Evolutionary conservation across 2,888 invertebrate genomes (phyloP), one percentile per base, ranked within the genome.

Genomic region (Orthosia incerta): DNA sequence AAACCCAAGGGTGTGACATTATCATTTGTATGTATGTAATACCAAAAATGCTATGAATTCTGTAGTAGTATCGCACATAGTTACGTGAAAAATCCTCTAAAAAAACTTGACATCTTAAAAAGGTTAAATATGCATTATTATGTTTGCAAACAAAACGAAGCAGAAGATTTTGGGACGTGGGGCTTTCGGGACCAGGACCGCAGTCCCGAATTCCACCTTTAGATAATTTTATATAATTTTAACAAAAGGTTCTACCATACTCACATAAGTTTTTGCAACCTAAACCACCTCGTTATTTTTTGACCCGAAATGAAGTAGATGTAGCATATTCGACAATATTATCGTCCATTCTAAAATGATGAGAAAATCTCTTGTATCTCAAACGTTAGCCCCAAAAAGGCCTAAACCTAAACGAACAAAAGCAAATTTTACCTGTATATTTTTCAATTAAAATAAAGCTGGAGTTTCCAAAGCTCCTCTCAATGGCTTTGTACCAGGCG

Each of bases 391-490:
- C 11, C 2, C 7, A 0, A 23, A 23, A 60, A 46, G 50, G 3
- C 39, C 45, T 31, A 31, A 62, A 51, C 39, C 45, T 31, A 31
- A 62, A 51, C 23, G 23, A 70, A 63, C 39, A 62, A 53, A 59
- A 53, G 5, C 12, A 5, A 57, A 31, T 12, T 48, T 31, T 26
- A 5, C 39, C 11, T 2, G 51, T 23, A 39, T 26, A 48, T 39
- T 76, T 74, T 76, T 62, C 50, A 53, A 63, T 76, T 65, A 78
- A 39, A 61, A 48, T 78, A 48, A 56, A 48, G 18, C 31, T 51
- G n/a, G 26, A 9, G 11, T 23, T 51, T 18, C 18, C 2, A 18
- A 51, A 72, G 11, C 18, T 12, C 15, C 13, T 7, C 53, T 65
- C 45, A 65, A 65, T 31, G 18, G 46, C 51, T 39, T 78, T 51